Evolutionary conservation across 2,113 vertebrate genomes (phyloP).

Genomic region (Urocitellus parryii): DNA sequence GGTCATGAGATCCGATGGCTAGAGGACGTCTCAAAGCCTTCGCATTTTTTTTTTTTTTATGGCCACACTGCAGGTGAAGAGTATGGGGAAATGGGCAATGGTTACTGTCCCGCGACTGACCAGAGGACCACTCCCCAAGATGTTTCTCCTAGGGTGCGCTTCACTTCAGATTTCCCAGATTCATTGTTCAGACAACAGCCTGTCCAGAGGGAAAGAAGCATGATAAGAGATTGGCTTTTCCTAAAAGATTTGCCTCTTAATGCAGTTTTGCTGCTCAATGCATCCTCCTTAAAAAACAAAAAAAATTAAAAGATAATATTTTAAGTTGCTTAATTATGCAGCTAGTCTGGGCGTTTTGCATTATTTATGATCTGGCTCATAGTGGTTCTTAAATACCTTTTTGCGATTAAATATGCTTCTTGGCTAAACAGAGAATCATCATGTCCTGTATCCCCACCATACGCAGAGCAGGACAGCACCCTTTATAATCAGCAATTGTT

Average conservation of each 20-base stretch:
- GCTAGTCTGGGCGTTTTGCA: not conserved
- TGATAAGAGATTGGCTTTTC: not conserved
- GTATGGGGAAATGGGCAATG: not conserved
- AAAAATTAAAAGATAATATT: not conserved
- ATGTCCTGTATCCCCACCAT: too few relatives aligned
- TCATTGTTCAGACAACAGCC: not conserved
- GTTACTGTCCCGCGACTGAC: rapidly evolving
- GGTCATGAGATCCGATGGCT: not conserved
- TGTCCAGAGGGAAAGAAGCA: not conserved
- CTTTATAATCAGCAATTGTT: not conserved
- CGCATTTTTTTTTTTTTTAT: not conserved
- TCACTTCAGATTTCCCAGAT: not conserved
- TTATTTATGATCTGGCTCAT: not conserved
- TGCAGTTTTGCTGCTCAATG: not conserved
- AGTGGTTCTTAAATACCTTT: not conserved
- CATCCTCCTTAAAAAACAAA: not conserved
- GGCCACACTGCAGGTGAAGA: not conserved
- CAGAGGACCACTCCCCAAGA: rapidly evolving
- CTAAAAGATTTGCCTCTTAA: not conserved
- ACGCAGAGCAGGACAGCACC: too few relatives aligned
- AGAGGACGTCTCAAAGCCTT: not conserved
- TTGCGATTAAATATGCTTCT: not conserved
- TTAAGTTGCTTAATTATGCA: not conserved
- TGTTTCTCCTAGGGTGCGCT: not conserved
- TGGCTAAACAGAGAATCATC: not conserved